These are phyloP conservation scores for Dinocampus coccinellae DNA, from an alignment of 2,888 invertebrate species.

Conservation along the genomic window DNA sequence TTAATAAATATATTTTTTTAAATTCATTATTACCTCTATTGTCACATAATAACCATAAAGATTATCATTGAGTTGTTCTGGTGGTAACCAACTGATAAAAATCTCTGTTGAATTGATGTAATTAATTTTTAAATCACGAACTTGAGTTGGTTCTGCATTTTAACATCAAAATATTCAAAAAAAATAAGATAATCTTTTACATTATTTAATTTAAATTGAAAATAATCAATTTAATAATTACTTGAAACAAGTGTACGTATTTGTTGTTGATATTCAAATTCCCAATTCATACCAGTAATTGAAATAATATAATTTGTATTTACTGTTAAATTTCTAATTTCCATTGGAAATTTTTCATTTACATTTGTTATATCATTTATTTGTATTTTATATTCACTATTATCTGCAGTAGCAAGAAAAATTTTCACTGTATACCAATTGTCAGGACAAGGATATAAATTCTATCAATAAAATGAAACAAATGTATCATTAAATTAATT, in stretches of 20 bases:
- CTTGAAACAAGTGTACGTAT: slow-evolving; percentile 49
- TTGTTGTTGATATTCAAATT: slow-evolving; percentile 15
- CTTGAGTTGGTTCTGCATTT: slow-evolving; percentile 44
- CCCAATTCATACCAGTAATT: slow-evolving; percentile 10
- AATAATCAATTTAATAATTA: slow-evolving; percentile 28
- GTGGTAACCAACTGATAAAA: slow-evolving; percentile 47
- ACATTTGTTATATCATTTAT: not conserved
- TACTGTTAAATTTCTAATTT: slow-evolving; percentile 30
- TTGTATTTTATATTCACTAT: not conserved
- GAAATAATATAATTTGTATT: slow-evolving; percentile 39
- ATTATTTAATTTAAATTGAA: no score
- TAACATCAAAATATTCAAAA: not conserved
- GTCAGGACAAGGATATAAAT: slow-evolving; percentile 44
- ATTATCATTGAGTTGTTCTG: slow-evolving; percentile 42
- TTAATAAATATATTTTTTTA: not conserved
- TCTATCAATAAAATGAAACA: slow-evolving; percentile 27
- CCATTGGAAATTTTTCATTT: slow-evolving; percentile 35
- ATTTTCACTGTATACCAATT: slow-evolving; percentile 47
- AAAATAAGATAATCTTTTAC: no score
- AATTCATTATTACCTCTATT: slow-evolving; percentile 43
- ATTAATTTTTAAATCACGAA: slow-evolving; percentile 29
- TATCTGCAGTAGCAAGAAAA: no score
- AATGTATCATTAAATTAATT: not conserved
- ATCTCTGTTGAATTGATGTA: not conserved
- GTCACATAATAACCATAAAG: slow-evolving; percentile 43